Evolutionary conservation across 2,113 vertebrate species (phyloP), one percentile per base, ranked within the genome.

Genomic region (Nesoenas mayeri): DNA sequence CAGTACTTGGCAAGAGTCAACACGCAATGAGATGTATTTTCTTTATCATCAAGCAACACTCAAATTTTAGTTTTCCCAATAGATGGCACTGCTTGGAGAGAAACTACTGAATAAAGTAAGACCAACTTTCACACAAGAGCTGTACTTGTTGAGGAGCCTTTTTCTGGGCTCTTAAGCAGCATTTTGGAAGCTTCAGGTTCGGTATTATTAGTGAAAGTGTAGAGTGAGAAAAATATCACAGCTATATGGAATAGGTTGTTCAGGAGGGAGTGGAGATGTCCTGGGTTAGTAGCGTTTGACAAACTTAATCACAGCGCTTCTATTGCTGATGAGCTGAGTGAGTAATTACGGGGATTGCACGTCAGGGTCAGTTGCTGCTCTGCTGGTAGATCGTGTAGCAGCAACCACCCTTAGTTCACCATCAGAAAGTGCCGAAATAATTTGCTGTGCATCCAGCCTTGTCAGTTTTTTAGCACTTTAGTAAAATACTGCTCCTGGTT

Each of bases 21-120:
- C 88, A 64, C 15, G n/a, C 29, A 60, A 3, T 79, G 57, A 91
- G 32, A 25, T 90, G 1, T 62, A 36, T 91, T 82, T 88, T 74
- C 60, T 71, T 54, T 78, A 44, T 94, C 77, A 38, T 83, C 47
- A 87, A 79, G 44, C 58, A 79, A 57, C 36, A 44, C n/a, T 85
- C 57, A 29, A 88, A 22, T 89, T 96, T 70, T 60, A 62, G 19
- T 88, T 93, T 95, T 94, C 69, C 87, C 93, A 90, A 90, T 90
- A 90, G 95, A 88, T 92, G 89, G 75, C 84, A 95, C 81, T 94
- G 79, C 84, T 92, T 94, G 47, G 84, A 94, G 81, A 79, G 50
- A 94, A 96, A 84, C 71, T 64, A 60, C 29, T 58, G n/a, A 62
- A 36, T 79, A 54, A 89, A 56, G 19, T 47, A 77, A 88, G 65